Percentiles rank a stretch among this genome's conserved stretches.
Conservation (phyloP, 2,888 invertebrate species). For the Mesoligia furuncula region DNA sequence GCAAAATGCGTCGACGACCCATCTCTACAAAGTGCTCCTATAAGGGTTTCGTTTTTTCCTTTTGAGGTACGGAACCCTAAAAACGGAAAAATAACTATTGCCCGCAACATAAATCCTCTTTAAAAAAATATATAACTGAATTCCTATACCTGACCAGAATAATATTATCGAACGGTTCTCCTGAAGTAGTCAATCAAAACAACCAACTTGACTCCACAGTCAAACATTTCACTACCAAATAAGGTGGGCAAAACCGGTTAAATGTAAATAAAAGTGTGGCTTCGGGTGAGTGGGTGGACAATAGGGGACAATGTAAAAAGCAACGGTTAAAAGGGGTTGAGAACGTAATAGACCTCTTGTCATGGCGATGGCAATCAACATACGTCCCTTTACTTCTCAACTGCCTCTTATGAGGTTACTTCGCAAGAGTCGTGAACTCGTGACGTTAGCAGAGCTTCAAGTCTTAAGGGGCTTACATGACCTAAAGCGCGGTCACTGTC, state of each 20-base stretch:
- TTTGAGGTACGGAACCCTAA: too few species aligned
- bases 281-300: constrained; percentile 22
- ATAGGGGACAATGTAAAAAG: constrained; percentile 33
- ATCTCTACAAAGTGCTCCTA: too few species aligned
- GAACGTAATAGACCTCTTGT: constrained; percentile 31
- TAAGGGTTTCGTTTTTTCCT: too few species aligned
- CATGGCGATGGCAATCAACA: constrained; percentile 33
- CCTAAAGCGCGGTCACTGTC: too few species aligned
- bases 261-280: constrained; percentile 24
- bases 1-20: too few species aligned
- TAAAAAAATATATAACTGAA: background rate
- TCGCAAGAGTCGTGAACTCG: background rate
- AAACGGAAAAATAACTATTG: background rate
- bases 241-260: background rate
- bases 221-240: background rate
- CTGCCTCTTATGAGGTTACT: constrained; percentile 17
- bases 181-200: constrained; percentile 12
- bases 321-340: constrained; percentile 31
- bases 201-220: background rate
- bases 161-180: background rate
- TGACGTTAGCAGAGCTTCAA: background rate
- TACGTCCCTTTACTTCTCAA: constrained; percentile 22
- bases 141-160: background rate
- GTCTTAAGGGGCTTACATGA: too few species aligned
- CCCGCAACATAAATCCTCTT: background rate